Percentiles rank a stretch among this genome's conserved stretches.
Evolutionary conservation across 2,113 vertebrate genomes (phyloP).

Genomic region (Siphamia tubifer): DNA sequence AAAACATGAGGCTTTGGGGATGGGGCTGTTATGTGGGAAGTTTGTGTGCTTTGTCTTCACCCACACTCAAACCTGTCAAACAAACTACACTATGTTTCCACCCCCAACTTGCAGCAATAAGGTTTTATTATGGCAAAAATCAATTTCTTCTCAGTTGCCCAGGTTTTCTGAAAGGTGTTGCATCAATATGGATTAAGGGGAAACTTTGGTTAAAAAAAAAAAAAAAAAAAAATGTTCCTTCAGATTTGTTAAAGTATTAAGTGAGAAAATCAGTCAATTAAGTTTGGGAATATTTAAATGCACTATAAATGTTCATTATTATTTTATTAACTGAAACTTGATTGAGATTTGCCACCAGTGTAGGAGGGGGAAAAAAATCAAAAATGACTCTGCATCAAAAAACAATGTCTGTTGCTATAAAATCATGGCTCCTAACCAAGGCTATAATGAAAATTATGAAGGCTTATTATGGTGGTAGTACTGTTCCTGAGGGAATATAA

Average conservation of each 20-base stretch:
- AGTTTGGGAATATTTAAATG: background rate
- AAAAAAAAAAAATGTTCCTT: too few species aligned
- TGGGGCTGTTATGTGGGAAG: conserved; percentile 49
- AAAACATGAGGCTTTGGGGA: conserved; percentile 28
- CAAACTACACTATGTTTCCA: conserved; percentile 36
- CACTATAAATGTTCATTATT: background rate
- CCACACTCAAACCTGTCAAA: conserved; percentile 64
- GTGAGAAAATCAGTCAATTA: background rate
- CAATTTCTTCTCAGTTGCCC: background rate
- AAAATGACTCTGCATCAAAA: background rate
- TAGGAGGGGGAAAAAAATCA: background rate
- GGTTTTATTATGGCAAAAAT: background rate
- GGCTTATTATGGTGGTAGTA: background rate
- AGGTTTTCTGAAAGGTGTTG: conserved; percentile 17
- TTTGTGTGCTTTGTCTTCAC: conserved; percentile 56
- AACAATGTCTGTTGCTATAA: background rate
- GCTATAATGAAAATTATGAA: background rate
- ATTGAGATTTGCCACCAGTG: background rate
- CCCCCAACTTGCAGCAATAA: conserved; percentile 37
- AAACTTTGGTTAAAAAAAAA: too few species aligned
- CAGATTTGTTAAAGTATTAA: conserved; percentile 6
- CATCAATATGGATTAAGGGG: background rate
- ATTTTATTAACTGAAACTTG: background rate
- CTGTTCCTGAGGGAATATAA: background rate
- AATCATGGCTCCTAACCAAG: background rate